A percentile compares a stretch with the other conserved stretches of the same genome.
Evolutionary conservation across 2,113 vertebrate genomes (phyloP).

Genomic region (Oryzias javanicus): DNA sequence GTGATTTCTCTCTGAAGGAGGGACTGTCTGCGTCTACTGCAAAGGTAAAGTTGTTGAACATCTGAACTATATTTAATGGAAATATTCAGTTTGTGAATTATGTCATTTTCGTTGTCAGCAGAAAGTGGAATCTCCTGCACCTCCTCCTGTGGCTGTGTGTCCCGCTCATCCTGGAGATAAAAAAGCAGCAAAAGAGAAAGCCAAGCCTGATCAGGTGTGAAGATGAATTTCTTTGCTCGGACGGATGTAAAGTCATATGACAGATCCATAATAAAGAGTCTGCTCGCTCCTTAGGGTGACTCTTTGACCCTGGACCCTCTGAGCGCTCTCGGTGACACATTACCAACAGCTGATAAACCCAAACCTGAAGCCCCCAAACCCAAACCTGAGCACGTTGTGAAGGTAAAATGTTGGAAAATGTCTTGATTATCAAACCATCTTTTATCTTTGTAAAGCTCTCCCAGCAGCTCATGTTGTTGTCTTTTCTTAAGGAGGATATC

Average conservation of each 20-base stretch:
- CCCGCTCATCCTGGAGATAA: slow-evolving; percentile 55
- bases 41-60: neutral
- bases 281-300: slow-evolving; percentile 31
- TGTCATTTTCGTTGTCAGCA: slow-evolving; percentile 11
- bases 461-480: neutral
- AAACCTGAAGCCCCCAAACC: slow-evolving; percentile 58
- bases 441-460: neutral
- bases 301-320: slow-evolving; percentile 62
- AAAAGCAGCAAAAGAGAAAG: neutral
- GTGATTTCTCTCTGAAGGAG: slow-evolving; percentile 44
- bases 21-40: slow-evolving; percentile 25
- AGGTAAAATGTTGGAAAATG: slow-evolving; percentile 34
- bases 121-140: slow-evolving; percentile 12
- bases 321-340: slow-evolving; percentile 48
- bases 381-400: slow-evolving; percentile 62
- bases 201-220: slow-evolving; percentile 28
- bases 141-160: neutral
- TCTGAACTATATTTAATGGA: no score
- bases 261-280: neutral
- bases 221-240: neutral
- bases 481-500: slow-evolving; percentile 51
- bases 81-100: no score
- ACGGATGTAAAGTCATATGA: neutral
- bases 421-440: neutral
- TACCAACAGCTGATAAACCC: slow-evolving; percentile 45